Conservation (phyloP, 2,888 invertebrate species). For the Globia sparganii region DNA sequence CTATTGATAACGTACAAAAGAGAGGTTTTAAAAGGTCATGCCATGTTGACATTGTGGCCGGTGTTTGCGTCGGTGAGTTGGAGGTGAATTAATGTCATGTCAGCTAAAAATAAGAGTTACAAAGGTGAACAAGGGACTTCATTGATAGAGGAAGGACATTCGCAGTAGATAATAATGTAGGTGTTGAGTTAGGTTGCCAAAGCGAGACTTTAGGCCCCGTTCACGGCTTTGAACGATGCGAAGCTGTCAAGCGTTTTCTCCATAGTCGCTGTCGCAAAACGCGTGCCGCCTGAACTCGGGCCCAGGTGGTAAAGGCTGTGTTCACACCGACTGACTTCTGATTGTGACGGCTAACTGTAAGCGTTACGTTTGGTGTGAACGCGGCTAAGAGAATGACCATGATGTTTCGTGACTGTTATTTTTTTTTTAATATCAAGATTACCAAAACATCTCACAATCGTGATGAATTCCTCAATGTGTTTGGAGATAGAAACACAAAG, state of each 20-base stretch:
- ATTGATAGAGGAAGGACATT: not conserved
- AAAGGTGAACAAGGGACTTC: not conserved
- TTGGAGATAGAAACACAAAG: not conserved
- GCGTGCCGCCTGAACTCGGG: not conserved
- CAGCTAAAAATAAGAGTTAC: not conserved
- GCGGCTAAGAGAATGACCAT: not conserved
- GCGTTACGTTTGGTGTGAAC: not conserved
- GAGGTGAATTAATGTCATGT: not conserved
- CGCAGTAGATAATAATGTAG: not conserved
- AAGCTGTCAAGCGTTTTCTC: not conserved
- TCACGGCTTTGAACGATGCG: not conserved
- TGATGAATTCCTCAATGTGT: not conserved
- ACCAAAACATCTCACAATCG: not conserved
- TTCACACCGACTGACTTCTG: not conserved
- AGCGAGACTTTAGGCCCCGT: not conserved
- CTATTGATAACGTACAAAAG: slow-evolving; percentile 26
- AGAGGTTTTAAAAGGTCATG: slow-evolving; percentile 36
- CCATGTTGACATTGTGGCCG: slow-evolving; percentile 6
- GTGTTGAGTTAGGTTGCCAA: not conserved
- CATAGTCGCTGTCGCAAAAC: not conserved
- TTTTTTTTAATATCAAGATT: no score
- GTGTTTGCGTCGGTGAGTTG: slow-evolving; percentile 10
- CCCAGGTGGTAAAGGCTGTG: no score
- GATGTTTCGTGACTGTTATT: not conserved
- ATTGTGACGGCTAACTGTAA: not conserved